Evolutionary conservation across 2,113 vertebrate species (phyloP).

Genomic region (Marcusenius ussheri): DNA sequence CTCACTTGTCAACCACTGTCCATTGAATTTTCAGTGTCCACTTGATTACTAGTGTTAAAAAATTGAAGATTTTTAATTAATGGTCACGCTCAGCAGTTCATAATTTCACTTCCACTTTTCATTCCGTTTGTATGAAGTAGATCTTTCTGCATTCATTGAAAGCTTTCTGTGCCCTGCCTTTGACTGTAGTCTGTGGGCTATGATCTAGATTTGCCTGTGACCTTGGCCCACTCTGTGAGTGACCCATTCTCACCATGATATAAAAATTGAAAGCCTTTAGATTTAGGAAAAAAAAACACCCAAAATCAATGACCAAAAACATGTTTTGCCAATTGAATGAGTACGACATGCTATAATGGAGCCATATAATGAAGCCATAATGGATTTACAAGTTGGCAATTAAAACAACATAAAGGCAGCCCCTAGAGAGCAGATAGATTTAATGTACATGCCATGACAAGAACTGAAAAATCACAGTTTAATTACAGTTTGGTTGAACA

Average conservation of each 20-base stretch:
- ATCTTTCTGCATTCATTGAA: not conserved
- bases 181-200: not conserved
- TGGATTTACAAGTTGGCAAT: slow-evolving; percentile 1
- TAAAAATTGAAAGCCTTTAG: not conserved
- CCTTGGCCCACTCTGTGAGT: not conserved
- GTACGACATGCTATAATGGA: slow-evolving; percentile 6
- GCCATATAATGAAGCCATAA: not conserved
- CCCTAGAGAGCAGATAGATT: not conserved
- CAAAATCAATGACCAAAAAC: not conserved
- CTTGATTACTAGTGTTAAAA: not conserved
- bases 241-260: not conserved
- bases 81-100: not conserved
- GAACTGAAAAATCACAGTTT: not conserved
- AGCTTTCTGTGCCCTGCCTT: not conserved
- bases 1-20: not conserved
- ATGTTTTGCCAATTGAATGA: not conserved
- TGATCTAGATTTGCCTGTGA: not conserved
- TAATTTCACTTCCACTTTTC: not conserved
- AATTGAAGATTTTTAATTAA: not conserved
- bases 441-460: not conserved
- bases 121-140: not conserved
- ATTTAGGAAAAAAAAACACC: not conserved
- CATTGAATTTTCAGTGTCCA: not conserved
- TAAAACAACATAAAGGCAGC: not conserved
- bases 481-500: not conserved